Percentiles rank a stretch among this genome's conserved stretches.
Evolutionary conservation across 1,140 invertebrate species (phyloP).

Genomic region (Varroa destructor): DNA sequence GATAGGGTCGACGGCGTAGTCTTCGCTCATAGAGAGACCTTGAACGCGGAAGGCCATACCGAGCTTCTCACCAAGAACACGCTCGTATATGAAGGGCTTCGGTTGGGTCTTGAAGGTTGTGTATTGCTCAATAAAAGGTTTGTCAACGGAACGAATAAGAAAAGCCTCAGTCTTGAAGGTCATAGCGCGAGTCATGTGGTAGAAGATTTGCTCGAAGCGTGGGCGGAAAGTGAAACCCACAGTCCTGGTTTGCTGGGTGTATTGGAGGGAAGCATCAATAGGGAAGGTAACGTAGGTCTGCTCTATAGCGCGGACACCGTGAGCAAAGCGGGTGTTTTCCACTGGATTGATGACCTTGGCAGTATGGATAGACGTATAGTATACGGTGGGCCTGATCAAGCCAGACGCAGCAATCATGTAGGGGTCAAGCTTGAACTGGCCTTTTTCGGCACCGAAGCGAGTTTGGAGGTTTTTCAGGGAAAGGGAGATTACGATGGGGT

Average conservation of each 20-base stretch:
- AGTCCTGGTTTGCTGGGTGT: conserved; percentile 24
- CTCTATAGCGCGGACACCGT: conserved; percentile 17
- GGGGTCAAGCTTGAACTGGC: conserved; percentile 10
- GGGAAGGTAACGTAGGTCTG: conserved; percentile 6
- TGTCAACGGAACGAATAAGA: conserved; percentile 6
- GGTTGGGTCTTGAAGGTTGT: conserved; percentile 22
- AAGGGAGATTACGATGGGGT: conserved; percentile 12
- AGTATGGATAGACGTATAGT: conserved; percentile 20
- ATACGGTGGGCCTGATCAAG: conserved; percentile 23
- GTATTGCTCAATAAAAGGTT: conserved; percentile 20
- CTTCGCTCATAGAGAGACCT: conserved; percentile 3
- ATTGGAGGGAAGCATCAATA: neutral
- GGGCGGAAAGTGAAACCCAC: conserved; percentile 12
- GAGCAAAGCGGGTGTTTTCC: neutral
- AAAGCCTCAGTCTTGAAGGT: conserved; percentile 25
- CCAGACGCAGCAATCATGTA: neutral
- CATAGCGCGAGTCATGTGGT: conserved; percentile 20
- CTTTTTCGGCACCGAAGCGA: conserved; percentile 13
- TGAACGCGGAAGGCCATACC: conserved; percentile 25
- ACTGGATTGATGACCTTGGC: conserved; percentile 1
- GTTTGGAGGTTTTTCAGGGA: conserved; percentile 12
- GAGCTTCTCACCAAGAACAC: conserved; percentile 20
- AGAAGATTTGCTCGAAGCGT: conserved; percentile 13
- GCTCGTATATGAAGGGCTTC: conserved; percentile 19
- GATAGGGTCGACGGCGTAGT: conserved; percentile 7